Percentiles rank a stretch among this genome's conserved stretches.
phyloP scores from a whole-genome alignment of 2,797 vertebrate species.

The Petrocephalus schoutedeni region DNA sequence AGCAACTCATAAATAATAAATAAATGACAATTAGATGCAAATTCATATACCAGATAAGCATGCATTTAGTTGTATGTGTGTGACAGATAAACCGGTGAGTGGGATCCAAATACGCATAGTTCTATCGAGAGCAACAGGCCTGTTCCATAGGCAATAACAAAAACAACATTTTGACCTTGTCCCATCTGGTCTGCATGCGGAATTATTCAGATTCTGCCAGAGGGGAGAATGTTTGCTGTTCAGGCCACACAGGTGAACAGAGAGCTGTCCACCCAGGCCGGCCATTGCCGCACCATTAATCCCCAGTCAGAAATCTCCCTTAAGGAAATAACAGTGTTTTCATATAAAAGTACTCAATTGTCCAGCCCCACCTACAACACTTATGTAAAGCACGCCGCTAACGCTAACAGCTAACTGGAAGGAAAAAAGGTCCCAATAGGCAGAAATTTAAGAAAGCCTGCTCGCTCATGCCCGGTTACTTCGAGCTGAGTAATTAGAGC shows the following conservation, averaged over 20 bases:
- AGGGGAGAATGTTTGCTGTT: conserved; percentile 3
- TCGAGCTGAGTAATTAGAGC: background rate
- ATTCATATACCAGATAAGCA: background rate
- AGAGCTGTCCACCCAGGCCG: background rate
- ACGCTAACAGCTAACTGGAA: background rate
- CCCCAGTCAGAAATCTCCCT: background rate
- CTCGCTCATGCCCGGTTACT: background rate
- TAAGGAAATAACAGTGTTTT: background rate
- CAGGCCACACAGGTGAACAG: background rate
- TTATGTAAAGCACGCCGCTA: background rate
- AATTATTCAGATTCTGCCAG: conserved; percentile 13
- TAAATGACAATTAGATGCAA: background rate
- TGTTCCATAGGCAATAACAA: background rate
- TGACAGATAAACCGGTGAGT: background rate
- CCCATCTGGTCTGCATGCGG: conserved; percentile 13
- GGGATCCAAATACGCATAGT: background rate
- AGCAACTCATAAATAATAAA: background rate
- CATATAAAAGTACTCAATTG: background rate
- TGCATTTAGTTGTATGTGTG: background rate
- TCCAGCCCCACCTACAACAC: background rate
- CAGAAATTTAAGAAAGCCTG: background rate
- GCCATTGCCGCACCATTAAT: background rate
- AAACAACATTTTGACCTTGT: conserved; percentile 14
- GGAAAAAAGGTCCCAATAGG: background rate
- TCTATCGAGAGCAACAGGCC: background rate